These are phyloP conservation scores for Hirtodrosophila alboralis DNA, from an alignment of 2,888 invertebrate genomes.

Conservation along the genomic window DNA sequence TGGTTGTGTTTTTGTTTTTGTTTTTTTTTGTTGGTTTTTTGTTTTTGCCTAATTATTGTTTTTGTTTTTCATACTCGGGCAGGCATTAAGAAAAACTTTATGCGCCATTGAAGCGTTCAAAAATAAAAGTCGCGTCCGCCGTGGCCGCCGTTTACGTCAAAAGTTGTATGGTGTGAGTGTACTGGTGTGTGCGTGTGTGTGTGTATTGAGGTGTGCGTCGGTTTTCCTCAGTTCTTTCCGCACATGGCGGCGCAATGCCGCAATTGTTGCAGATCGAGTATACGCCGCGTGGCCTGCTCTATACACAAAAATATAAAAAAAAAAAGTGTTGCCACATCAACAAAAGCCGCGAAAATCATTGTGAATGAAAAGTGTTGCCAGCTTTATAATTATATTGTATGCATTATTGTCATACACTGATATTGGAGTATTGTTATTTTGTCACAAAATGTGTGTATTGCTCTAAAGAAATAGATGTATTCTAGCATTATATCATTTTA, in stretches of 20 bases:
- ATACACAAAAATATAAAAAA: constrained; percentile 7
- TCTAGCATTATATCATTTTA: no score
- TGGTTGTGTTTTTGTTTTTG: constrained; percentile 16
- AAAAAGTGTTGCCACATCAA: constrained; percentile 47
- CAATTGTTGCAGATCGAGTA: constrained; percentile 70
- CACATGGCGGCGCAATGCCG: constrained; percentile 38
- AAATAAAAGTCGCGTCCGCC: constrained; percentile 73
- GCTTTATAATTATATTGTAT: background rate
- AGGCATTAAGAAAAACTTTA: constrained; percentile 78
- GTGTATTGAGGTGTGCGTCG: constrained; percentile 47
- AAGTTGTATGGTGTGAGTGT: constrained; percentile 21
- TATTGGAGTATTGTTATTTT: no score
- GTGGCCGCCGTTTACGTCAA: constrained; percentile 67
- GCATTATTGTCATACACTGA: no score
- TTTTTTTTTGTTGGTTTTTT: constrained; percentile 15
- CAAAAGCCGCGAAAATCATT: background rate
- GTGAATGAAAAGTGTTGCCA: constrained; percentile 2
- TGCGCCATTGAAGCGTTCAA: constrained; percentile 78
- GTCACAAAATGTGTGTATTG: no score
- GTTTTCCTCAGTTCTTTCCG: constrained; percentile 31
- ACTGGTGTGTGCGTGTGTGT: constrained; percentile 6
- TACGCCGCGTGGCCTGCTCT: constrained; percentile 54
- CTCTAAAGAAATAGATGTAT: no score
- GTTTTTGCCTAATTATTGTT: constrained; percentile 75
- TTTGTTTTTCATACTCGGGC: constrained; percentile 78